Conservation (phyloP, 2,113 vertebrate species). For the Neofelis nebulosa region DNA sequence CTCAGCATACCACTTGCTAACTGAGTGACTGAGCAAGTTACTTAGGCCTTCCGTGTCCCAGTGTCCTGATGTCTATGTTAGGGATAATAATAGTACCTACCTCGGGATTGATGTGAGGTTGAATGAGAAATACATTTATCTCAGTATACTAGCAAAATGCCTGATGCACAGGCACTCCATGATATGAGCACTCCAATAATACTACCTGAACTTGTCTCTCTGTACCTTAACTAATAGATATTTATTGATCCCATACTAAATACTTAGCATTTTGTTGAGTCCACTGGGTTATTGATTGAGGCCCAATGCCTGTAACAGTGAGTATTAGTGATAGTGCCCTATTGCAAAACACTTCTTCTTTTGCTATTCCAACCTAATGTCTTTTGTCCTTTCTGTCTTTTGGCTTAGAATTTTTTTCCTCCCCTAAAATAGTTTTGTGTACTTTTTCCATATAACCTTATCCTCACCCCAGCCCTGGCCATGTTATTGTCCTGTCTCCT, state of each 20-base stretch:
- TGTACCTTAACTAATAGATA: neutral
- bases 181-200: neutral
- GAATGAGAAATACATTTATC: neutral
- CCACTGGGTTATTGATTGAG: neutral
- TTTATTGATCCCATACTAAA: neutral
- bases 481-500: neutral
- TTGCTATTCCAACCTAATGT: neutral
- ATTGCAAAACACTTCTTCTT: neutral
- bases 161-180: neutral
- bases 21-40: neutral
- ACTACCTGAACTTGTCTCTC: neutral
- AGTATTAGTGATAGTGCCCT: neutral
- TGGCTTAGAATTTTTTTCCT: neutral
- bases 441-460: neutral
- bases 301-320: neutral
- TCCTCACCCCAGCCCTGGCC: neutral
- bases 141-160: neutral
- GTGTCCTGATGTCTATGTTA: neutral
- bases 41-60: neutral
- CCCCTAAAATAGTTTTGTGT: neutral
- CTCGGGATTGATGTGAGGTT: neutral
- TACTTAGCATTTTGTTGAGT: neutral
- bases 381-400: neutral
- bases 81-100: neutral
- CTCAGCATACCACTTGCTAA: neutral